Evolutionary conservation across 2,113 vertebrate genomes (phyloP), one percentile per base, ranked within the genome.

Genomic region (Psilopsiagon aurifrons): DNA sequence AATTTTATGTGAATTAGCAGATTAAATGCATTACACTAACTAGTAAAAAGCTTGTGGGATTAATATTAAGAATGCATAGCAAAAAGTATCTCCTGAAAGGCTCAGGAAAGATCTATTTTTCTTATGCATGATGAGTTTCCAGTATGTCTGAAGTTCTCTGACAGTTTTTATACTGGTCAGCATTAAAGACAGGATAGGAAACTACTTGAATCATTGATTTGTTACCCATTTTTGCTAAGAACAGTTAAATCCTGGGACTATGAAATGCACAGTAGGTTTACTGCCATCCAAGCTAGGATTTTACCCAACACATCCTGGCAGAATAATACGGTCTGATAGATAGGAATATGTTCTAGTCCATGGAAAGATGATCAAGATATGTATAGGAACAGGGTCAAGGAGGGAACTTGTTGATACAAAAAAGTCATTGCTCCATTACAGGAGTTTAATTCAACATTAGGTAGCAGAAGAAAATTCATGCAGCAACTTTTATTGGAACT

Each of bases 1-100:
- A 89, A 78, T 91, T 92, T 81, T 79, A 82, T n/a, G 62, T 84
- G 83, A 91, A 88, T 93, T 74, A 88, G 46, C 28, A 60, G 66
- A 94, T 57, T 81, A 90, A 88, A 79, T 63, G 16, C 44, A 59
- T 82, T 84, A 79, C 39, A 84, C 25, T 71, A 60, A 54, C 57
- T 83, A 63, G 28, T 59, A 90, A 88, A 92, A 79, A n/a, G 7
- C 47, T 89, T 17, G 31, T 79, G 47, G 31, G 20, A 94, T 94
- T 94, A 78, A 91, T 85, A 78, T 44, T 78, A 83, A 83, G n/a
- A 91, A 91, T 76, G 91, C n/a, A 44, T 39, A 39, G 66, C 13
- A 67, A 79, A 91, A 92, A 46, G 57, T 43, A 83, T 31, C 41
- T 89, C 19, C 80, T 44, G 68, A 29, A 31, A 68, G 80, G 18